A percentile compares a stretch with the other conserved stretches of the same genome.
phyloP scores from a whole-genome alignment of 1,140 invertebrate species.

The Calosoma granatense region DNA sequence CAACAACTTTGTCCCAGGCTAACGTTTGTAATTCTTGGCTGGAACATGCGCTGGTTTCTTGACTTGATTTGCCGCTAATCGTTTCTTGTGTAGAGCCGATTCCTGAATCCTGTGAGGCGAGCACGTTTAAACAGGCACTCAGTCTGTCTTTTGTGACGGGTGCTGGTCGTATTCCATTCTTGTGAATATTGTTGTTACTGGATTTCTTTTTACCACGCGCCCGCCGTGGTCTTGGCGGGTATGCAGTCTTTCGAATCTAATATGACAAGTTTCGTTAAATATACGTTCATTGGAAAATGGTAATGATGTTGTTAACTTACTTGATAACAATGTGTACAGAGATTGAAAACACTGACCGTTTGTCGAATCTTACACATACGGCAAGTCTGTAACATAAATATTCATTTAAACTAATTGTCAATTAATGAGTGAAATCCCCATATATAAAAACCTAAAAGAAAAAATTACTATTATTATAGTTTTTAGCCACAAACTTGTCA shows the following conservation, averaged over 20 bases:
- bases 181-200: background rate
- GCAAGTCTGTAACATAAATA: background rate
- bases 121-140: background rate
- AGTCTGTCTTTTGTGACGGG: background rate
- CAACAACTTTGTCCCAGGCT: background rate
- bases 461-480: too few species aligned
- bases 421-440: too few species aligned
- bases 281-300: background rate
- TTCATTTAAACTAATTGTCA: too few species aligned
- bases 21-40: background rate
- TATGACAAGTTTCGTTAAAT: background rate
- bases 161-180: too few species aligned
- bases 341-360: background rate
- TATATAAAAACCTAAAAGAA: too few species aligned
- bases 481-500: too few species aligned
- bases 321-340: conserved; percentile 3
- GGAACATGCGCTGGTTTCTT: background rate
- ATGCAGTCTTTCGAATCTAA: background rate
- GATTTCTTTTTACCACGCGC: conserved; percentile 4
- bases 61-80: background rate
- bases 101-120: conserved; percentile 2
- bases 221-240: conserved; percentile 1
- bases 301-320: background rate
- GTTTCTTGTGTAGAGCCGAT: background rate
- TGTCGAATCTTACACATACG: background rate